Evolutionary conservation across 2,797 vertebrate genomes (phyloP).

Genomic region (Eulemur mongoz): DNA sequence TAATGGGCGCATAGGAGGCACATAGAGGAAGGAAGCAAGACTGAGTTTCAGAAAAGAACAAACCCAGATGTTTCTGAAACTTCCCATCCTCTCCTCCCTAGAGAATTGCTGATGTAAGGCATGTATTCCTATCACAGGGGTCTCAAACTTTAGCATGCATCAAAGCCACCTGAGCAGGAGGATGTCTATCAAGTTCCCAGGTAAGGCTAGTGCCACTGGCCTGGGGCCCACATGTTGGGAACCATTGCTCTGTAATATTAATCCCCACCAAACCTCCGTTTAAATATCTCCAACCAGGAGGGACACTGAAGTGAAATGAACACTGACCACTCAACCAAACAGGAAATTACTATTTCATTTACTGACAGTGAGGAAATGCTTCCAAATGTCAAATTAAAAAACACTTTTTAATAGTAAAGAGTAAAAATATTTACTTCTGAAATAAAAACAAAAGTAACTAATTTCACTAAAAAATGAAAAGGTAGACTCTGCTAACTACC

Average conservation of each 20-base stretch:
- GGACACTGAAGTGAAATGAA: not conserved
- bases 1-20: not conserved
- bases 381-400: not conserved
- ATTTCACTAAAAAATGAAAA: not conserved
- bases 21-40: not conserved
- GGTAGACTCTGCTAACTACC: not conserved
- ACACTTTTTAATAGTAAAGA: not conserved
- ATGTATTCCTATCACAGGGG: not conserved
- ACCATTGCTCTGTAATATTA: not conserved
- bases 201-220: not conserved
- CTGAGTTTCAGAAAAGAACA: not conserved
- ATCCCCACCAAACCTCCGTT: not conserved
- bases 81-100: not conserved
- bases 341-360: not conserved
- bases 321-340: not conserved
- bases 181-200: not conserved
- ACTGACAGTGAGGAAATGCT: not conserved
- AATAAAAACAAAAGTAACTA: not conserved
- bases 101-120: not conserved
- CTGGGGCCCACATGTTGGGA: not conserved
- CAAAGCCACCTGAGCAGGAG: not conserved
- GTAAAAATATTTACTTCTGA: not conserved
- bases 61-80: not conserved
- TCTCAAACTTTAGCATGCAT: not conserved
- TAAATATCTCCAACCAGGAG: not conserved